phyloP scores from a whole-genome alignment of 1,140 invertebrate genomes.

The Carposina sasakii region DNA sequence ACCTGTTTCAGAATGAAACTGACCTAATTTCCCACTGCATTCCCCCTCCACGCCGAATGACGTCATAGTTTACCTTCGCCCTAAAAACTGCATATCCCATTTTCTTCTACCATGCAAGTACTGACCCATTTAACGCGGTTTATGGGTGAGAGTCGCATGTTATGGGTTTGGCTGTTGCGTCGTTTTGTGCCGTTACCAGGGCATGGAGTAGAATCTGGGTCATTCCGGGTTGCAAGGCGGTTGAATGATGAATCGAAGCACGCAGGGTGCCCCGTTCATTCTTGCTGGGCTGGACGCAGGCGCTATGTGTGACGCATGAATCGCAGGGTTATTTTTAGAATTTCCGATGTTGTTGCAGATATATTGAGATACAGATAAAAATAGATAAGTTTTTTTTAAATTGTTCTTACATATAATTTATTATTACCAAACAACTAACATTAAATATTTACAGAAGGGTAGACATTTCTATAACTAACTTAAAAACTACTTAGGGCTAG shows the following conservation, averaged over 20 bases:
- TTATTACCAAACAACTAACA: no score
- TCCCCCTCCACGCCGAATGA: slow-evolving; percentile 56
- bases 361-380: no score
- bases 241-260: slow-evolving; percentile 69
- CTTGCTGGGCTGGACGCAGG: no score
- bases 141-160: slow-evolving; percentile 15
- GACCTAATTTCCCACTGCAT: slow-evolving; percentile 65
- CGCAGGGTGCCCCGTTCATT: slow-evolving; percentile 58
- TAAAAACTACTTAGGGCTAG: no score
- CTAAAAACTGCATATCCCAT: slow-evolving; percentile 37
- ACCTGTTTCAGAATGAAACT: slow-evolving; percentile 71
- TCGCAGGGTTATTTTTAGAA: no score
- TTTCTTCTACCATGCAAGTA: slow-evolving; percentile 23
- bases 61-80: slow-evolving; percentile 46
- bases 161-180: slow-evolving; percentile 19
- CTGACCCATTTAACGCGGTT: background rate
- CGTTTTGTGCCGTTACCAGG: slow-evolving; percentile 22
- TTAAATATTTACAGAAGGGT: no score
- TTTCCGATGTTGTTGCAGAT: no score
- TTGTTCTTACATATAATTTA: no score
- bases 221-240: slow-evolving; percentile 66
- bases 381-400: no score
- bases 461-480: no score
- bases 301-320: no score
- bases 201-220: slow-evolving; percentile 64